These are phyloP conservation scores for Pterobdella sp. DNA, from an alignment of 2,888 invertebrate genomes.

Conservation along the genomic window DNA sequence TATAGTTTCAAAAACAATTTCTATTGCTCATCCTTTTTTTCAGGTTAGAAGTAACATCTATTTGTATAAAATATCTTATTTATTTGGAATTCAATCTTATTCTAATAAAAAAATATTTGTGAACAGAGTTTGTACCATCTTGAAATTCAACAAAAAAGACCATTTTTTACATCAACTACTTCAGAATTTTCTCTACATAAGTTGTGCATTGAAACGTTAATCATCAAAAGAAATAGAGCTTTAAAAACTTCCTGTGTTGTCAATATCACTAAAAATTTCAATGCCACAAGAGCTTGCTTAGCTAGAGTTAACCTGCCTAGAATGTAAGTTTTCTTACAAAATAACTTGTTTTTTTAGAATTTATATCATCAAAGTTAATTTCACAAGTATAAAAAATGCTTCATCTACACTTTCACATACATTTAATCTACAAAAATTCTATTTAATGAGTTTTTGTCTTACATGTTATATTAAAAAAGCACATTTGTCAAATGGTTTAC, in stretches of 20 bases:
- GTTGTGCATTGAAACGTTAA: not conserved
- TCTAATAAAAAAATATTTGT: too few relatives aligned
- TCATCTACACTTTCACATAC: too few relatives aligned
- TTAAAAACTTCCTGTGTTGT: not conserved
- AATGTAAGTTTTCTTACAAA: not conserved
- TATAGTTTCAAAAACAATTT: not conserved
- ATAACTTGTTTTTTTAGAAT: not conserved
- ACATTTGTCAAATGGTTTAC: too few relatives aligned
- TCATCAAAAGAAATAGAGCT: not conserved
- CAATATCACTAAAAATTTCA: not conserved
- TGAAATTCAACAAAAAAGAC: not conserved
- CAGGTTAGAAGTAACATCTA: not conserved
- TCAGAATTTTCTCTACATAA: not conserved
- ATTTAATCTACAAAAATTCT: too few relatives aligned
- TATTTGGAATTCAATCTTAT: not conserved
- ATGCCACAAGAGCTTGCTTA: not conserved
- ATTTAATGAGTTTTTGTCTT: too few relatives aligned
- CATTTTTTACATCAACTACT: not conserved
- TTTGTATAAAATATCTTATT: not conserved
- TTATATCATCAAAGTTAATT: not conserved
- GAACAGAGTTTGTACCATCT: conserved; percentile 11
- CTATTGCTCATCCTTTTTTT: conserved; percentile 4
- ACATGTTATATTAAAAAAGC: too few relatives aligned
- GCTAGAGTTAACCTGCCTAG: not conserved
- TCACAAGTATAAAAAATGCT: not conserved